A percentile compares a stretch with the other conserved stretches of the same genome.
Evolutionary conservation across 2,797 vertebrate species (phyloP).

Genomic region (Coranthus polyacanthus): DNA sequence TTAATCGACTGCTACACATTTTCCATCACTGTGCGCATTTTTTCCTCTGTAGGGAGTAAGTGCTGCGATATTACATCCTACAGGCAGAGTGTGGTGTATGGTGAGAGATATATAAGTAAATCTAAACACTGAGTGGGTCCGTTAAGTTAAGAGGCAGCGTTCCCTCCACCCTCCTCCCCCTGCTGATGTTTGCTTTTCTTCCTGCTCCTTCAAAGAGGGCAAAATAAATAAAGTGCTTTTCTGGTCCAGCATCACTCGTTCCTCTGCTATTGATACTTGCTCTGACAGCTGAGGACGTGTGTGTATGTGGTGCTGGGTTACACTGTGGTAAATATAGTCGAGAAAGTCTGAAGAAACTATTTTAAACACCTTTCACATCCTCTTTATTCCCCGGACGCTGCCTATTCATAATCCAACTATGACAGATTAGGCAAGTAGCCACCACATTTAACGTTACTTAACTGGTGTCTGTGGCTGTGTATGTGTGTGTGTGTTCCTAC

Average conservation of each 20-base stretch:
- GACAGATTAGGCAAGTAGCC: constrained; percentile 53
- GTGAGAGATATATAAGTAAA: constrained; percentile 48
- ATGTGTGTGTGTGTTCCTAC: constrained; percentile 39
- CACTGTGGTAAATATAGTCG: constrained; percentile 44
- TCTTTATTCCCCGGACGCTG: constrained; percentile 27
- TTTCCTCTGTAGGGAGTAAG: constrained; percentile 7
- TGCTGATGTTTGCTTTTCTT: constrained; percentile 64
- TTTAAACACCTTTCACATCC: constrained; percentile 65
- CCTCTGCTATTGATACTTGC: constrained; percentile 48
- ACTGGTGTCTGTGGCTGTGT: constrained; percentile 37
- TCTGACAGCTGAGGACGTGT: constrained; percentile 28
- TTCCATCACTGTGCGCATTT: constrained; percentile 8
- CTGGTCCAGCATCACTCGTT: constrained; percentile 55
- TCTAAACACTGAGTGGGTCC: constrained; percentile 35
- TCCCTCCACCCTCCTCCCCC: constrained; percentile 26
- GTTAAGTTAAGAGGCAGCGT: constrained; percentile 26
- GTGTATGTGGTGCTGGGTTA: constrained; percentile 18
- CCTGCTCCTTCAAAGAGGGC: constrained; percentile 58
- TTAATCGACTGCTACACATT: neutral
- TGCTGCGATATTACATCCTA: constrained; percentile 7
- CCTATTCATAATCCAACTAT: constrained; percentile 63
- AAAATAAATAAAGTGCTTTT: constrained; percentile 67
- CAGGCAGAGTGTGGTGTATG: constrained; percentile 20
- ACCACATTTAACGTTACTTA: constrained; percentile 62
- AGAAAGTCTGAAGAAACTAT: constrained; percentile 44